Evolutionary conservation across 2,888 invertebrate genomes (phyloP), one percentile per base, ranked within the genome.

Genomic region (Andrena fulva): DNA sequence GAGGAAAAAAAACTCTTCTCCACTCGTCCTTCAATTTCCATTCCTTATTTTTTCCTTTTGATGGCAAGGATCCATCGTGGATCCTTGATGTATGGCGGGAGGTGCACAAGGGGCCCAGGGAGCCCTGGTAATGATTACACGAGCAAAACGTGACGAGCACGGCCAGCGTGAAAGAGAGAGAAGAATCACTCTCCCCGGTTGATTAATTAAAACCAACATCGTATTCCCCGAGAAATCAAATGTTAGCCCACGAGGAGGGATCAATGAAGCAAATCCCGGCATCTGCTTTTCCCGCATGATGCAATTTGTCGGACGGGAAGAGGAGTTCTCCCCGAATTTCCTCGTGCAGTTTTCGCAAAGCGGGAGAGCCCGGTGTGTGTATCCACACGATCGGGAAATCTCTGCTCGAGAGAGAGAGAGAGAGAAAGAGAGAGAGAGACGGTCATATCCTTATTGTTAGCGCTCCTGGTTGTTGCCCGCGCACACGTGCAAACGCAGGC

Each of bases 141-240:
- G 24, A 29, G 77, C 62, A 62, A 62, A 62, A 62, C 33, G 35
- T 35, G 20, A 35, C 35, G 33, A 33, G 33, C 33, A 20, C 62
- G 20, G 10, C 24, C 56, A 64, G 16, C 16, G 16, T 42, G 42
- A 42, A 42, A 64, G n/a, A 60, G 10, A 52, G 42, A 69, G 70
- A 68, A 81, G 84, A 80, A 82, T 77, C 76, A 33, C 31, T 84
- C 72, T 69, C 85, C 67, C 69, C 75, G 85, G 78, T 89, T 91
- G 90, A 91, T 91, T 91, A 91, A 91, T 91, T 90, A 89, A 91
- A 91, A 91, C 85, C 87, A 80, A 82, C 85, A 80, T 76, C 85
- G 85, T 88, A 85, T 85, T 85, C 86, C 85, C 85, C 85, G 63
- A 86, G 86, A 82, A 89, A 88, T 86, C 86, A 89, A 86, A 89